These are phyloP conservation scores for Drosophila nr. perissopoda DNA, from an alignment of 2,888 invertebrate species.

Conservation along the genomic window DNA sequence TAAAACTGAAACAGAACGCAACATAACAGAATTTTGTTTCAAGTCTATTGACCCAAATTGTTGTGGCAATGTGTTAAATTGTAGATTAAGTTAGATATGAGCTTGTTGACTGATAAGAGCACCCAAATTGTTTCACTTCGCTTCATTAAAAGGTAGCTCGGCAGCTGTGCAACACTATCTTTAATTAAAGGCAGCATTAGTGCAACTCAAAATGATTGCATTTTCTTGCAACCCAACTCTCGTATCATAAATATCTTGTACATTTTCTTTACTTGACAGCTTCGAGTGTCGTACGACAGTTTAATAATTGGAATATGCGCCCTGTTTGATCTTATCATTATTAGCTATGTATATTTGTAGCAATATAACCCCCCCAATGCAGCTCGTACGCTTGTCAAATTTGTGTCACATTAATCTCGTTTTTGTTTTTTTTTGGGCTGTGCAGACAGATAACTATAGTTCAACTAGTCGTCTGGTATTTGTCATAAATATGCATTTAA, in stretches of 20 bases:
- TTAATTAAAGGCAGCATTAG: conserved; percentile 42
- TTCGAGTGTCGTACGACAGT: conserved; percentile 68
- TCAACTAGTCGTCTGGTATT: background rate
- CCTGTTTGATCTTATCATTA: conserved; percentile 51
- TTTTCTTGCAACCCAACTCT: conserved; percentile 10
- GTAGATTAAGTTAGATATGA: conserved; percentile 51
- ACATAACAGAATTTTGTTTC: conserved; percentile 48
- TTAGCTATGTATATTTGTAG: conserved; percentile 9
- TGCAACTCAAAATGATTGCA: conserved; percentile 30
- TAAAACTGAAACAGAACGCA: conserved; percentile 35
- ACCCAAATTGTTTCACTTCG: conserved; percentile 37
- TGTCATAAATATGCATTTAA: conserved; percentile 34
- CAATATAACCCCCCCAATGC: conserved; percentile 15
- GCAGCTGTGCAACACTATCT: conserved; percentile 28
- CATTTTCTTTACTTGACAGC: conserved; percentile 52
- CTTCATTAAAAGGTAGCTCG: conserved; percentile 11
- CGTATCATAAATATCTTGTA: conserved; percentile 48
- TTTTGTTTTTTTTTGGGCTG: conserved; percentile 3
- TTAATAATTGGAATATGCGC: conserved; percentile 66
- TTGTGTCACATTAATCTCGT: conserved; percentile 72
- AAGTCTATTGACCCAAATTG: conserved; percentile 73
- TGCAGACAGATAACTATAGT: conserved; percentile 19
- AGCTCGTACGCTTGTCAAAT: conserved; percentile 67
- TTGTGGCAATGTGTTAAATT: conserved; percentile 61
- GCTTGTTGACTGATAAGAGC: conserved; percentile 59